Conservation (phyloP, 2,113 vertebrate species). For the Halcyon senegalensis region DNA sequence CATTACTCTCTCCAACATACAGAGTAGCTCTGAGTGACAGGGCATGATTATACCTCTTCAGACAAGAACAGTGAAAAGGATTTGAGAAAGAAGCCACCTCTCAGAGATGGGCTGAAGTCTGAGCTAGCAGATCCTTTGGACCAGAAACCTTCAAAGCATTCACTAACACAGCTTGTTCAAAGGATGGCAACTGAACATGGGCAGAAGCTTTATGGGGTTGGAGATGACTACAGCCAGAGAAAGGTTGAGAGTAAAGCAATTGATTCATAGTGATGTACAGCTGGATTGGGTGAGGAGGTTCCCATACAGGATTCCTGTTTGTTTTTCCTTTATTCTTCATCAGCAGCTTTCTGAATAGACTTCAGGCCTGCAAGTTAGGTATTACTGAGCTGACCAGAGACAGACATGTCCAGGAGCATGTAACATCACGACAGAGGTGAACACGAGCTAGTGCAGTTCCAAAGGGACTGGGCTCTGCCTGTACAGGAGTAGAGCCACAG, state of each 20-base stretch:
- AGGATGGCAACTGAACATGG: rapidly evolving
- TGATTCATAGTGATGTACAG: rapidly evolving
- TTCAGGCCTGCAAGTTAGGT: rapidly evolving
- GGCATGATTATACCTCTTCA: neutral
- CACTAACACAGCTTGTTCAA: neutral
- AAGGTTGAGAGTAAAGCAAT: neutral
- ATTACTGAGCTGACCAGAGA: rapidly evolving
- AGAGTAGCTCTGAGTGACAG: neutral
- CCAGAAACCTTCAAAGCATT: neutral
- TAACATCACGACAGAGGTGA: rapidly evolving
- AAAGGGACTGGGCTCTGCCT: rapidly evolving
- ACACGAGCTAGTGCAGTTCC: rapidly evolving
- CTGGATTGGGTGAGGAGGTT: neutral
- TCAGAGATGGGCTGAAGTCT: neutral
- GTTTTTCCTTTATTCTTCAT: neutral
- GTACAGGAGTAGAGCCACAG: neutral
- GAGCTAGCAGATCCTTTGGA: neutral
- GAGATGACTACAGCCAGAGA: neutral
- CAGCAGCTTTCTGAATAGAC: neutral
- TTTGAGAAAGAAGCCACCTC: neutral
- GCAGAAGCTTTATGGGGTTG: neutral
- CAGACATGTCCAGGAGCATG: rapidly evolving
- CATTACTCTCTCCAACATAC: neutral
- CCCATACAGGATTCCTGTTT: neutral
- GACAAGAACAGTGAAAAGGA: neutral